A percentile compares a stretch with the other conserved stretches of the same genome.
Conservation (phyloP, 2,888 invertebrate species). For the Gnatocerus cornutus region DNA sequence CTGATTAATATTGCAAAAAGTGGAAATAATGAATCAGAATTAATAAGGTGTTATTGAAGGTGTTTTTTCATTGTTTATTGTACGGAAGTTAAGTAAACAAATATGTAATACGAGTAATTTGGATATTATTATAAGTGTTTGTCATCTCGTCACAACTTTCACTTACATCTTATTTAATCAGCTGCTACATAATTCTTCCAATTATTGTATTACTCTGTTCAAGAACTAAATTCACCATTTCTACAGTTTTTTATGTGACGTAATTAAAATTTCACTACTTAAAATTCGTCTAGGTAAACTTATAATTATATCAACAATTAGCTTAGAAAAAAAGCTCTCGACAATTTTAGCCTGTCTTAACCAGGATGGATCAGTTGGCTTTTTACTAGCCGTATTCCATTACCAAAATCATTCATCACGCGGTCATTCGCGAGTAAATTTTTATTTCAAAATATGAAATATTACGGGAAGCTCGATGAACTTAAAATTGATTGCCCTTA, state of each 20-base stretch:
- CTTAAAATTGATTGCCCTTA: not conserved
- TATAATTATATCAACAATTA: not conserved
- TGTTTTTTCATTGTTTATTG: too few species aligned
- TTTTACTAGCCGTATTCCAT: not conserved
- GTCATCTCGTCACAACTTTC: not conserved
- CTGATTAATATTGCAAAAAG: too few species aligned
- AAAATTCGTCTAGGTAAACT: not conserved
- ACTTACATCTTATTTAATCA: not conserved
- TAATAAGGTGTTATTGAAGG: too few species aligned
- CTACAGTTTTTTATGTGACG: too few species aligned
- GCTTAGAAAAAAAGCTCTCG: not conserved
- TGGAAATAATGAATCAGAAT: too few species aligned
- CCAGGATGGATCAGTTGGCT: not conserved
- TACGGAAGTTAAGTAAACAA: too few species aligned
- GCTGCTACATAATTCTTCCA: not conserved
- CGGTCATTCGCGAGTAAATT: conserved; percentile 4
- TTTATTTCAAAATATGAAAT: conserved; percentile 2
- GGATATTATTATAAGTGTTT: too few species aligned
- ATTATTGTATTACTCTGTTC: too few species aligned
- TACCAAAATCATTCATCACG: conserved; percentile 2
- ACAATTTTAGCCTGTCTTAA: conserved; percentile 2
- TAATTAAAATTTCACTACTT: too few species aligned
- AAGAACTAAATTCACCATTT: too few species aligned
- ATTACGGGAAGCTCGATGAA: not conserved
- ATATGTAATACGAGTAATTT: too few species aligned